phyloP scores from a whole-genome alignment of 2,888 invertebrate species.

The Yponomeuta cagnagella region DNA sequence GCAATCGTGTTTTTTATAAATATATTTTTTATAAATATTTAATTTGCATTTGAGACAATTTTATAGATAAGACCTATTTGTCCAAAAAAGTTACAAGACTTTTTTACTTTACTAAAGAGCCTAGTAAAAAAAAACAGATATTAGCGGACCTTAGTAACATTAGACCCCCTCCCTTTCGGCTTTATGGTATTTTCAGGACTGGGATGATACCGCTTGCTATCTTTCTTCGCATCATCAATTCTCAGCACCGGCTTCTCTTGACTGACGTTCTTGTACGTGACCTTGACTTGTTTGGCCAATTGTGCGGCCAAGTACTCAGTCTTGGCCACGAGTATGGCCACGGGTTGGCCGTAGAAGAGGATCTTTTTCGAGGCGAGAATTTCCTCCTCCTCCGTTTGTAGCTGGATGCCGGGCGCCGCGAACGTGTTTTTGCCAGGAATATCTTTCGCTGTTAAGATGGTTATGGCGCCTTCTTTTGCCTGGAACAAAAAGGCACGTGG shows the following conservation, averaged over 20 bases:
- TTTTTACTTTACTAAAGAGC: too few relatives aligned
- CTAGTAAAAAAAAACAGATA: neutral
- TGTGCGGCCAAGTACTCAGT: constrained; percentile 69
- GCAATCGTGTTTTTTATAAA: too few relatives aligned
- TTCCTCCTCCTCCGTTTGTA: constrained; percentile 61
- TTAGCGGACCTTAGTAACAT: constrained; percentile 35
- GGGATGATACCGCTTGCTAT: constrained; percentile 33
- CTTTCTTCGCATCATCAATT: constrained; percentile 59
- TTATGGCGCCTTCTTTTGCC: constrained; percentile 78
- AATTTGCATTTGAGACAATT: too few relatives aligned
- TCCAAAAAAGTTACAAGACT: too few relatives aligned
- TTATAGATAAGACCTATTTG: too few relatives aligned
- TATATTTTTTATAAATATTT: too few relatives aligned
- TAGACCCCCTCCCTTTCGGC: constrained; percentile 44
- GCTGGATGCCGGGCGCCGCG: constrained; percentile 43
- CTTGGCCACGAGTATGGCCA: constrained; percentile 81
- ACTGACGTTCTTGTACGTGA: constrained; percentile 67
- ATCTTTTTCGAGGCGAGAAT: constrained; percentile 73
- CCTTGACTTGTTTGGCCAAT: constrained; percentile 75
- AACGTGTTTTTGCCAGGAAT: constrained; percentile 81
- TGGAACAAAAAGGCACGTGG: constrained; percentile 36
- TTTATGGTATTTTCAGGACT: constrained; percentile 26
- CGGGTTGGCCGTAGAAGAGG: constrained; percentile 79
- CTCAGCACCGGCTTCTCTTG: constrained; percentile 45
- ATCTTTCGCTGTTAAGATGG: constrained; percentile 79